Conservation (phyloP, 2,888 invertebrate species). For the Protonemura montana region DNA sequence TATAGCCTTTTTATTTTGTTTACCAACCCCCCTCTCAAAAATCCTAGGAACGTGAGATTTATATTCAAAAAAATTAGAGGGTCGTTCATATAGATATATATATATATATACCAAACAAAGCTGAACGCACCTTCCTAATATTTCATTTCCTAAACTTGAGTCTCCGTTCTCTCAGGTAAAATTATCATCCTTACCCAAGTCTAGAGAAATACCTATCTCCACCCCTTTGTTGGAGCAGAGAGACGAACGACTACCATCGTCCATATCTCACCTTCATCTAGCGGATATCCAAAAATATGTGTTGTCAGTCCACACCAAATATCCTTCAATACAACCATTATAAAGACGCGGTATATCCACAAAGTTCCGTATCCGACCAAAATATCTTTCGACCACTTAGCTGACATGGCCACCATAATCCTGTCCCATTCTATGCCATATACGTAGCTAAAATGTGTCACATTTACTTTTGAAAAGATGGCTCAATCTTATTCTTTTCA, state of each 20-base stretch:
- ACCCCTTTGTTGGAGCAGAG: not conserved
- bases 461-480: not conserved
- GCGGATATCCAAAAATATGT: not conserved
- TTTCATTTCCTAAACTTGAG: not conserved
- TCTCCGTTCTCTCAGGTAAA: not conserved
- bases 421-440: not conserved
- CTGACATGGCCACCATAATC: not conserved
- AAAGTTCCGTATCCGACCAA: not conserved
- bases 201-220: not conserved
- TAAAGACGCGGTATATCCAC: not conserved
- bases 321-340: not conserved
- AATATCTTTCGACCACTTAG: constrained; percentile 1
- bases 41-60: not conserved
- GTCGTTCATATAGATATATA: too few relatives aligned
- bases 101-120: not conserved
- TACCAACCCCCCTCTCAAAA: not conserved
- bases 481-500: not conserved
- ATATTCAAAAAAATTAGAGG: not conserved
- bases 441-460: not conserved
- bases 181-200: not conserved
- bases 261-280: not conserved
- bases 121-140: not conserved
- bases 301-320: not conserved
- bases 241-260: not conserved
- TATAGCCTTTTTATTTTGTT: not conserved